These are phyloP conservation scores for Cataglyphis altisquamis DNA, from an alignment of 2,888 invertebrate genomes.

Conservation along the genomic window DNA sequence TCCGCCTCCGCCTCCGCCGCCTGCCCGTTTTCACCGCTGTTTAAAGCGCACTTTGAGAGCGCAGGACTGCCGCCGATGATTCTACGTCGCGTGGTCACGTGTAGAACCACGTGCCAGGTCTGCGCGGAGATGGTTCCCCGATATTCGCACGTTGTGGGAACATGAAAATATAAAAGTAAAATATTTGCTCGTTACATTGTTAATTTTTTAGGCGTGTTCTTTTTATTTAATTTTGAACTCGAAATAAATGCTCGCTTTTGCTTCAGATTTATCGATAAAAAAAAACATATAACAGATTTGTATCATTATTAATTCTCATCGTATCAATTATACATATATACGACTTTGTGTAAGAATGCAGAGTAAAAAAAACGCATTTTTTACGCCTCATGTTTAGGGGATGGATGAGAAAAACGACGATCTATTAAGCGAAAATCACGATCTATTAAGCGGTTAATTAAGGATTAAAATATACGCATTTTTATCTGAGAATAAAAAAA, in stretches of 20 bases:
- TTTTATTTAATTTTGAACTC: not conserved
- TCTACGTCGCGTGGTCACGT: conserved; percentile 45
- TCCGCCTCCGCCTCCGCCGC: not conserved
- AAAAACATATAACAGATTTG: not conserved
- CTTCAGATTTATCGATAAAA: not conserved
- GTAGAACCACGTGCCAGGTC: conserved; percentile 26
- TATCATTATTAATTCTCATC: too few species aligned
- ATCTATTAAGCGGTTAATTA: not conserved
- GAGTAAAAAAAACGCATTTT: not conserved
- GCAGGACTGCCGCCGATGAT: conserved; percentile 44
- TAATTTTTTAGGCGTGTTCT: not conserved
- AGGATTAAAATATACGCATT: not conserved
- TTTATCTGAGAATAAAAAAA: not conserved
- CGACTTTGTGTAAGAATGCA: not conserved
- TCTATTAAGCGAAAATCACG: not conserved
- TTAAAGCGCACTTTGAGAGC: conserved; percentile 51
- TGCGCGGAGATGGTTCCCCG: not conserved
- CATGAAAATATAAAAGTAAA: not conserved
- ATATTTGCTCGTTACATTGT: too few species aligned
- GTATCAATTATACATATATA: not conserved
- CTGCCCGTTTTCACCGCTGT: not conserved
- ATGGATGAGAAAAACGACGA: not conserved
- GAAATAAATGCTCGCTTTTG: not conserved
- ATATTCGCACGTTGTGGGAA: not conserved
- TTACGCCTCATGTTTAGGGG: not conserved